Percentiles rank a stretch among this genome's conserved stretches.
Evolutionary conservation across 2,888 invertebrate genomes (phyloP).

Genomic region (Hermaeophaga mercurialis): DNA sequence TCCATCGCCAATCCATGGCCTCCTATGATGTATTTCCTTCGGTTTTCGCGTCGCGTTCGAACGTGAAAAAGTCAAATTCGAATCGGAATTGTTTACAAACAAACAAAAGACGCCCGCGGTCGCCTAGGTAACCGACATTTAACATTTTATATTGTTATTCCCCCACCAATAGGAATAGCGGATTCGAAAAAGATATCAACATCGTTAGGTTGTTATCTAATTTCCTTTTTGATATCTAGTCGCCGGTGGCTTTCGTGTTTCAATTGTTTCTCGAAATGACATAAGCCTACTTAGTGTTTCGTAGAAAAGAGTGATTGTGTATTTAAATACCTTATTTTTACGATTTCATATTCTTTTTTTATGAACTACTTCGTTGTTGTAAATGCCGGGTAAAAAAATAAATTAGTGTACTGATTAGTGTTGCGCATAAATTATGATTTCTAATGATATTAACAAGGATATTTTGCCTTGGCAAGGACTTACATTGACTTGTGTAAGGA

Average conservation of each 20-base stretch:
- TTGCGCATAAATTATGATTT: slow-evolving; percentile 43
- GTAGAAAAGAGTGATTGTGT: slow-evolving; percentile 16
- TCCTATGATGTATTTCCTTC: slow-evolving; percentile 38
- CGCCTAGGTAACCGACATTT: slow-evolving; percentile 10
- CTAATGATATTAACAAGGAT: slow-evolving; percentile 44
- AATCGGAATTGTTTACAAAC: slow-evolving; percentile 42
- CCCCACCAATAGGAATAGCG: no score
- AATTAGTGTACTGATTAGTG: no score
- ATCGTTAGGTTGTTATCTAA: slow-evolving; percentile 25
- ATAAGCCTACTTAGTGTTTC: slow-evolving; percentile 1
- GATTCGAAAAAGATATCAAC: slow-evolving; percentile 18
- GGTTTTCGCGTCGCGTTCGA: slow-evolving; percentile 39
- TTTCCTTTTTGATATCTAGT: slow-evolving; percentile 27
- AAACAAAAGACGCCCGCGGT: slow-evolving; percentile 15
- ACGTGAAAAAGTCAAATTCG: slow-evolving; percentile 46
- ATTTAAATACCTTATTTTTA: neutral
- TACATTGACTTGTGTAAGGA: slow-evolving; percentile 80
- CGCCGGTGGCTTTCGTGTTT: slow-evolving; percentile 12
- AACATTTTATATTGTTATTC: slow-evolving; percentile 8
- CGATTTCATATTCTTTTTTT: slow-evolving; percentile 5
- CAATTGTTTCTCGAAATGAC: slow-evolving; percentile 25
- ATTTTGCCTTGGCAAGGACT: slow-evolving; percentile 77
- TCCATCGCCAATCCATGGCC: slow-evolving; percentile 37
- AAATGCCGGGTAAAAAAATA: no score
- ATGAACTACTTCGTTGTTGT: slow-evolving; percentile 13